A percentile compares a stretch with the other conserved stretches of the same genome.
Evolutionary conservation across 2,797 vertebrate species (phyloP).

Genomic region (Euphonia xanthogaster): DNA sequence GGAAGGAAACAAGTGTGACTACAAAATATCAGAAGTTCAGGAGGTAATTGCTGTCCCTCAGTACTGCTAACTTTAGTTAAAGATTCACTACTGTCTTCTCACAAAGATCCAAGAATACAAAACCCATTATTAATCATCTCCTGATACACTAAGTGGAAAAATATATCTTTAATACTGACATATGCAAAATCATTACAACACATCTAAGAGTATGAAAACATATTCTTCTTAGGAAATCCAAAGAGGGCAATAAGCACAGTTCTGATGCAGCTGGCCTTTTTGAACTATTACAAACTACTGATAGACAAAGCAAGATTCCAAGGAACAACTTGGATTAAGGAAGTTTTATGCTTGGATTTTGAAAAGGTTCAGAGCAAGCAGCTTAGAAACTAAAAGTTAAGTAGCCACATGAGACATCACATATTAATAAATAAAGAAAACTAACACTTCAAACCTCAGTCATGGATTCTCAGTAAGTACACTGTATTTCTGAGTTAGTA

Average conservation of each 20-base stretch:
- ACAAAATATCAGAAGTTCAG: neutral
- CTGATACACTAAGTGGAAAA: neutral
- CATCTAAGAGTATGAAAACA: neutral
- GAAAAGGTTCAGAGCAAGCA: neutral
- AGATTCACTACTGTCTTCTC: neutral
- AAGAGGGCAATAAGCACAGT: neutral
- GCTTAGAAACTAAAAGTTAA: neutral
- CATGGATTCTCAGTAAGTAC: neutral
- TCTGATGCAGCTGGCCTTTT: neutral
- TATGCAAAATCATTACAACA: neutral
- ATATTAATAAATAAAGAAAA: neutral
- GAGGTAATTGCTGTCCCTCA: neutral
- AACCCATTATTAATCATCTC: neutral
- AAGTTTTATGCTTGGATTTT: neutral
- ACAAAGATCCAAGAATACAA: neutral
- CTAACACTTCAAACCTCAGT: neutral
- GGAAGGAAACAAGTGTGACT: neutral
- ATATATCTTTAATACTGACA: neutral
- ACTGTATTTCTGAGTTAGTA: neutral
- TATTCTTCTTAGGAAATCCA: neutral
- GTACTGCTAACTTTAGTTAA: neutral
- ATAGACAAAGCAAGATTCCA: neutral
- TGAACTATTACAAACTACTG: neutral
- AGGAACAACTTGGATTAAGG: neutral
- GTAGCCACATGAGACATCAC: neutral